Base-by-base conservation (phyloP, 2,797 vertebrate genomes). In the Morelia viridis region DNA sequence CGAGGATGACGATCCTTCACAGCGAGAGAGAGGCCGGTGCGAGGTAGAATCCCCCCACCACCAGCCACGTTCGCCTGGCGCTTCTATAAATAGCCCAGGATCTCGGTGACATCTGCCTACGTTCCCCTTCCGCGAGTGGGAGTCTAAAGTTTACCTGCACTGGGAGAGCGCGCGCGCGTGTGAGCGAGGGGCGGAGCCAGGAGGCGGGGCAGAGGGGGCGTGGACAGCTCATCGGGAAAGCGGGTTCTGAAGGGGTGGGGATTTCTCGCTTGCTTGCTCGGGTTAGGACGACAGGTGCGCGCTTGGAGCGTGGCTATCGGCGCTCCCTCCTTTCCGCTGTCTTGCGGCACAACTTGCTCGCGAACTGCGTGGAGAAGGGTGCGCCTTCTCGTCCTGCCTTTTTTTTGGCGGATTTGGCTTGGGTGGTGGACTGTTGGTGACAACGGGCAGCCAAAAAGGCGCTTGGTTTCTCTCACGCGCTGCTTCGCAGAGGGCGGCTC, bases 61-160 rank as follows among this genome's bases (percentile, higher is more conserved):
- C 35, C 91, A 93, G 89, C 92, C 89, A 4, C 68, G 85, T 91
- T 94, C 92, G 93, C 85, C 71, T 91, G 61, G 57, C 64, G 53
- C 28, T 2, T 88, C 94, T 91, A 22, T 93, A 94, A 86, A 95
- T 90, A 95, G 92, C 94, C 17, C 85, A 80, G 92, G 91, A 94
- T 95, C 95, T 93, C 87, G 93, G 56, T 93, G 94, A 93, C 90
- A 91, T 93, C 94, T 88, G 94, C 85, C 92, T 15, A 68, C 89
- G 71, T 87, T 93, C 94, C 90, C 86, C 92, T 90, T 91, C 90
- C 93, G 89, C 94, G 68, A 91, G 95, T 92, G 91, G 95, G 94
- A 94, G 91, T 87, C 88, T 19, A 68, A 94, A 92, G 90, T 95
- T 94, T 91, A 92, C 94, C 94, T 94, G 93, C 90, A 93, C 65